A percentile compares a stretch with the other conserved stretches of the same genome.
Conservation (phyloP, 1,140 invertebrate species). For the Bombus soroeensis region DNA sequence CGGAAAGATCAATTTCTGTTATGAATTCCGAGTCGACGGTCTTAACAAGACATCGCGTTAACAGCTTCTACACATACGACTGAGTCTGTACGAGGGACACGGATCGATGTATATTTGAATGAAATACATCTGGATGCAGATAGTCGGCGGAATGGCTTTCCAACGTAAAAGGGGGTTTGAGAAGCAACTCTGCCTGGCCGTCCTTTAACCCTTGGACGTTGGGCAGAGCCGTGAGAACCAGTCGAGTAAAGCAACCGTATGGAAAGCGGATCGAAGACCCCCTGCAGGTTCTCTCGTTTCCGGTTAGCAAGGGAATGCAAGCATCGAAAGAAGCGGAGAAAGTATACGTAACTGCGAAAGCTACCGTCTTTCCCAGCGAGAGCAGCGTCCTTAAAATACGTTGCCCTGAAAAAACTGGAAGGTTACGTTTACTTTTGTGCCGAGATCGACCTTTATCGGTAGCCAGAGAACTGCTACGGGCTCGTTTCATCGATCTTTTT, state of each 20-base stretch:
- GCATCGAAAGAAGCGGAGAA: constrained; percentile 4
- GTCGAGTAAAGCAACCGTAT: constrained; percentile 17
- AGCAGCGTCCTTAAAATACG: constrained; percentile 47
- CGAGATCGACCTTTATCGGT: constrained; percentile 67
- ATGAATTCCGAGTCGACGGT: background rate
- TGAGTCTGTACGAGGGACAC: too few species aligned
- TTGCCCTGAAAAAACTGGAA: constrained; percentile 35
- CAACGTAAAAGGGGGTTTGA: constrained; percentile 33
- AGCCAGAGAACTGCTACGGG: constrained; percentile 56
- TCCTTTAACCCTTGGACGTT: constrained; percentile 46
- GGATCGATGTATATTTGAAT: constrained; percentile 8
- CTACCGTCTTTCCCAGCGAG: background rate
- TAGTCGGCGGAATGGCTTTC: constrained; percentile 3
- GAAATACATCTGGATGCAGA: constrained; percentile 21
- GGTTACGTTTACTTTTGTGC: constrained; percentile 52
- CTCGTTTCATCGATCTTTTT: constrained; percentile 64
- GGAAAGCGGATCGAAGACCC: constrained; percentile 36
- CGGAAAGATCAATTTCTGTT: background rate
- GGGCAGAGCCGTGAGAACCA: constrained; percentile 1
- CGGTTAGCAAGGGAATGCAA: constrained; percentile 38
- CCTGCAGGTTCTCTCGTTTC: constrained; percentile 39
- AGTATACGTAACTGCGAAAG: background rate
- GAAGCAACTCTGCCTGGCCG: background rate
- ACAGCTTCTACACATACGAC: background rate
- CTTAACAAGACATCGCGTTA: background rate